Base-by-base conservation (phyloP, 2,113 vertebrate species). In the Potamarius usumacintae region DNA sequence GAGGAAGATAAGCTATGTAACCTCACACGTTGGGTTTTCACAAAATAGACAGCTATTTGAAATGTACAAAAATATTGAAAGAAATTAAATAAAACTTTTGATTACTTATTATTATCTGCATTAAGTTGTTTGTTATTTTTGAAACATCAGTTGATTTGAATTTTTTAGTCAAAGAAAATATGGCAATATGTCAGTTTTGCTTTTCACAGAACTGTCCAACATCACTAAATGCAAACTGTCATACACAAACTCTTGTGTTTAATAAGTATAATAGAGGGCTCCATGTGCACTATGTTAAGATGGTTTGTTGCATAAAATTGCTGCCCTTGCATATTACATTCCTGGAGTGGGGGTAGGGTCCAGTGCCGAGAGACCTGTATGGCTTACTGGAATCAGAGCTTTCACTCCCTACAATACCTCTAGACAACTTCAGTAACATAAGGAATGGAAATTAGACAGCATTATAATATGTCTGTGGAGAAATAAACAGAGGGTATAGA, bases 301-400 rank as follows among this genome's bases (percentile, higher is more conserved):
- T 88, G 92, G 42, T 60, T 85, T 69, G 72, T 7, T 63, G 55
- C 48, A 89, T 92, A 88, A 92, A 94, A 94, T 90, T 93, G 93
- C 92, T 90, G 89, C 91, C 92, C 91, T 93, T 91, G 91, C 92
- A 94, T 91, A 92, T 93, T 86, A 82, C 92, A 93, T 95, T 94
- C 93, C 92, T 94, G 81, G 83, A 34, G 85, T 2, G 84, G 82
- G 82, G 85, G 53, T 88, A 11, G 34, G 77, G 81, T 83, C 81
- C 72, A 53, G 22, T 71, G 63, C 25, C 27, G 12, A 71, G 48
- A 42, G 25, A 52, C 53, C 88, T 88, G 85, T 52, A 77, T 17
- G 81, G 87, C 87, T 91, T 79, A 67, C 69, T 65, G 55, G n/a
- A 69, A 87, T 87, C 34, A 22, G 72, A 80, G 88, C 84, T 25